These are phyloP conservation scores for Odontocerum albicorne DNA, from an alignment of 2,888 invertebrate genomes.

Conservation along the genomic window DNA sequence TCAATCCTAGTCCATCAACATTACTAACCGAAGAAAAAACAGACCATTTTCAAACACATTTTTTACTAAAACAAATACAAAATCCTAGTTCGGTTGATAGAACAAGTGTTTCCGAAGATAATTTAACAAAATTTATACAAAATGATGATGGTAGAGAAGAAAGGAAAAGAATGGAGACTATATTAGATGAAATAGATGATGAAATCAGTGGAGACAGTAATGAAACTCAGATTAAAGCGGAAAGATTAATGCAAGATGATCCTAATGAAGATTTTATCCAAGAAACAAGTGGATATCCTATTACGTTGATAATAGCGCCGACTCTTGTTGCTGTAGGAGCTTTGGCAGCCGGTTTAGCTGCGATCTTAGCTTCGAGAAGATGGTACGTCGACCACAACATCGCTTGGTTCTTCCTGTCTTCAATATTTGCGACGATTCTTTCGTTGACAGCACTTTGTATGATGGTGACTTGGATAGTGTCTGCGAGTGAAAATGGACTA, in stretches of 20 bases:
- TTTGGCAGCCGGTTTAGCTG: slow-evolving; percentile 55
- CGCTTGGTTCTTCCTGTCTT: slow-evolving; percentile 60
- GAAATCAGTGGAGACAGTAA: background rate
- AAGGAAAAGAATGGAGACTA: no score
- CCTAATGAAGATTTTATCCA: no score
- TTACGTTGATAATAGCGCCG: slow-evolving; percentile 52
- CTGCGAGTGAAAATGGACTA: slow-evolving; percentile 43
- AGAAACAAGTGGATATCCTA: slow-evolving; percentile 35
- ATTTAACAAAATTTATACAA: background rate
- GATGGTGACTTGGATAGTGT: slow-evolving; percentile 50
- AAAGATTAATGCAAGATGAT: no score
- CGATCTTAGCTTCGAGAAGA: slow-evolving; percentile 62
- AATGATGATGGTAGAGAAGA: background rate
- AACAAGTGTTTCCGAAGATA: background rate
- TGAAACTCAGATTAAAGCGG: no score
- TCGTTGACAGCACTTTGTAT: slow-evolving; percentile 51
- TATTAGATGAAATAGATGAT: background rate
- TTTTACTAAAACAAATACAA: slow-evolving; percentile 15
- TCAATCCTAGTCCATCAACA: slow-evolving; percentile 42
- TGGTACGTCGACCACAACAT: slow-evolving; percentile 72
- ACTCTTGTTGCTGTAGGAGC: slow-evolving; percentile 56
- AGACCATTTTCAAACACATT: slow-evolving; percentile 5
- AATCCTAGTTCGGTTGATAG: background rate
- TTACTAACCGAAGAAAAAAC: slow-evolving; percentile 3
- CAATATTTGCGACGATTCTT: slow-evolving; percentile 56